Evolutionary conservation across 2,888 invertebrate species (phyloP).

Genomic region (Chymomyza caudatula): DNA sequence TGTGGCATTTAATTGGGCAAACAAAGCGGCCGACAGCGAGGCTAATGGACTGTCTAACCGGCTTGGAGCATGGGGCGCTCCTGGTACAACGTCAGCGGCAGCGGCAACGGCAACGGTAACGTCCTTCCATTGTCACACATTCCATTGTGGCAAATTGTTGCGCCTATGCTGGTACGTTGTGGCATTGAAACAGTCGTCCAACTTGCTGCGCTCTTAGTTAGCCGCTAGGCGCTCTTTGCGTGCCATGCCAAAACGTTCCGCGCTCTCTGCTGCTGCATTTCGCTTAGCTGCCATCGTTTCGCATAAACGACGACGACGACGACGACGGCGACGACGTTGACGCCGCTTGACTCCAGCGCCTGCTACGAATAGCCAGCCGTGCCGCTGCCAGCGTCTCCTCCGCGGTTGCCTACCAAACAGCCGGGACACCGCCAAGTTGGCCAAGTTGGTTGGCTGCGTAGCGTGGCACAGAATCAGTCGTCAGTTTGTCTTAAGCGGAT

Average conservation of each 20-base stretch:
- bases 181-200: constrained; percentile 50
- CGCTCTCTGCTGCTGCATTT: background rate
- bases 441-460: constrained; percentile 51
- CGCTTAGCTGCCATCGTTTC: background rate
- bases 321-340: background rate
- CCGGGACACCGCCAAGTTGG: constrained; percentile 28
- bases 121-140: constrained; percentile 64
- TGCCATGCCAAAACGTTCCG: constrained; percentile 19
- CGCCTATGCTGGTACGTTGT: constrained; percentile 45
- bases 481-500: constrained; percentile 73
- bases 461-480: constrained; percentile 68
- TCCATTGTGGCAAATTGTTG: constrained; percentile 49
- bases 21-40: constrained; percentile 46
- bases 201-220: constrained; percentile 19
- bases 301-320: background rate
- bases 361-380: background rate
- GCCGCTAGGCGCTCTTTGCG: constrained; percentile 40
- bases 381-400: background rate
- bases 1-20: constrained; percentile 68
- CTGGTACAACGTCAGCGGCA: background rate
- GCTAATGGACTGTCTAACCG: constrained; percentile 6
- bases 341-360: background rate
- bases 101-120: background rate
- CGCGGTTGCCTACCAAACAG: constrained; percentile 11
- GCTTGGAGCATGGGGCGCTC: background rate